These are phyloP conservation scores for Crocuta crocuta DNA, from an alignment of 2,113 vertebrate species.

Conservation along the genomic window DNA sequence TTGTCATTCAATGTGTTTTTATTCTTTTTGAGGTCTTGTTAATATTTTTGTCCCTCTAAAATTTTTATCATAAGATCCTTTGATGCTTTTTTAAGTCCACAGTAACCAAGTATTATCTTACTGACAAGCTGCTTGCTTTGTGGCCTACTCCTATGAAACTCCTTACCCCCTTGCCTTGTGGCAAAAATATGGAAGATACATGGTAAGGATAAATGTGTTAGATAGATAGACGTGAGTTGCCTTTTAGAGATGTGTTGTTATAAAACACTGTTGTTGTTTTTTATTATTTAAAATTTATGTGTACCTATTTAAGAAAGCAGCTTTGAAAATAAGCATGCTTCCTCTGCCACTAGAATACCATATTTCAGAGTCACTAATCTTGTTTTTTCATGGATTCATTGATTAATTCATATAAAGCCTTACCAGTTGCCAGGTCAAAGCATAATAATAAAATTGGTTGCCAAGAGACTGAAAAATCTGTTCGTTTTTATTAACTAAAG, in stretches of 20 bases:
- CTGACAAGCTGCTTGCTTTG: background rate
- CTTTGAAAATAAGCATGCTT: background rate
- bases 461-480: constrained; percentile 57
- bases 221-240: background rate
- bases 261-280: background rate
- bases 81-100: background rate
- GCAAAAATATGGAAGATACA: background rate
- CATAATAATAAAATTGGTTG: constrained; percentile 64
- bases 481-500: constrained; percentile 8
- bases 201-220: background rate
- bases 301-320: background rate
- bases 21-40: background rate
- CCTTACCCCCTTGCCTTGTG: background rate
- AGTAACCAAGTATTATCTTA: background rate
- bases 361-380: constrained; percentile 45
- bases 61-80: background rate
- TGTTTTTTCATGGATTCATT: constrained; percentile 57
- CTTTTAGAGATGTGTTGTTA: background rate
- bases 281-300: background rate
- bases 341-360: background rate
- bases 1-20: background rate
- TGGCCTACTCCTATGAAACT: background rate
- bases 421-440: constrained; percentile 62
- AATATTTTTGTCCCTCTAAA: background rate
- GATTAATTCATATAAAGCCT: constrained; percentile 73